Conservation (phyloP, 2,113 vertebrate genomes). For the Catharus bicknelli region DNA sequence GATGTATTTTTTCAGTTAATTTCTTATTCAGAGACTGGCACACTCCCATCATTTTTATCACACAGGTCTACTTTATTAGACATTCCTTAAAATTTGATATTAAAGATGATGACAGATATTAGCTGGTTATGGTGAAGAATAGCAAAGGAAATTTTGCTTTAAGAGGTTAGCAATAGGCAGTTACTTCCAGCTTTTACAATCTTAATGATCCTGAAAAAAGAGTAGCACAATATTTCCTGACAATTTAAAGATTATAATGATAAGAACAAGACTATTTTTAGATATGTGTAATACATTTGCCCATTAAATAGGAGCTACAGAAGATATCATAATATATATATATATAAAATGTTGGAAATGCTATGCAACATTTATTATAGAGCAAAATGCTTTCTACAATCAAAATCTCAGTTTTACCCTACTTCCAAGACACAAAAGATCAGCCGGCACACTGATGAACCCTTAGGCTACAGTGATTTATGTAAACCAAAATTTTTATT, state of each 20-base stretch:
- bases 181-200: neutral
- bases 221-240: neutral
- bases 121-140: neutral
- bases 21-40: neutral
- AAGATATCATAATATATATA: neutral
- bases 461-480: neutral
- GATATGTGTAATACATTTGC: neutral
- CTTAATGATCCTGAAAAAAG: neutral
- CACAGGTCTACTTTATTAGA: neutral
- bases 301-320: neutral
- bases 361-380: neutral
- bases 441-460: neutral
- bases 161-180: neutral
- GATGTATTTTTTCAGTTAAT: neutral
- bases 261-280: neutral
- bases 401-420: neutral
- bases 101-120: neutral
- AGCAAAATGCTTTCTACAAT: neutral
- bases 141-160: neutral
- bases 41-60: neutral
- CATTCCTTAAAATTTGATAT: neutral
- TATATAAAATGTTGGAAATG: neutral
- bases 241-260: neutral
- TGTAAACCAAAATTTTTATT: neutral
- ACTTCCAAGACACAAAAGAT: neutral